phyloP scores from a whole-genome alignment of 2,797 vertebrate genomes.

The Centropyge bicolor region DNA sequence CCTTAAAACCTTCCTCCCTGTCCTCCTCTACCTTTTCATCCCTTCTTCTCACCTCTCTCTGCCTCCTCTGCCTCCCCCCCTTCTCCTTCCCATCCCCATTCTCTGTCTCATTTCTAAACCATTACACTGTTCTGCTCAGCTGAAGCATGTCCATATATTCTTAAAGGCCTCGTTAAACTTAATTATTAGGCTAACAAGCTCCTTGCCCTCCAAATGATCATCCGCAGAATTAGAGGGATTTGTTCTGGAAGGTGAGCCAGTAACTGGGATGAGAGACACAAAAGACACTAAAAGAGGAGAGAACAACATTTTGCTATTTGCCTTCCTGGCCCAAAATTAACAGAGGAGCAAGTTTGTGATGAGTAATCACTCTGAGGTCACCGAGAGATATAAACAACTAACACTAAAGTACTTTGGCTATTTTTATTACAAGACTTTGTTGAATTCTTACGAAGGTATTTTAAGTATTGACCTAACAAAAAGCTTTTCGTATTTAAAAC shows the following conservation, averaged over 20 bases:
- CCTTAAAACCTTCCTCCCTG: conserved; percentile 82
- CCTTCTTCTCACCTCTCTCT: conserved; percentile 80
- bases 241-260: conserved; percentile 94
- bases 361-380: conserved; percentile 12
- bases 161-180: conserved; percentile 98
- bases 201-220: conserved; percentile 94
- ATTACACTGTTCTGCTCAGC: conserved; percentile 95
- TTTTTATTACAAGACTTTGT: neutral
- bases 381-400: conserved; percentile 1
- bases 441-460: neutral
- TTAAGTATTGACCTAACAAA: neutral
- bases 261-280: conserved; percentile 88
- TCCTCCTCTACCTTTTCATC: conserved; percentile 86
- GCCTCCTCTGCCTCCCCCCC: conserved; percentile 43
- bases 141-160: conserved; percentile 95
- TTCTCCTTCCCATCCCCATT: conserved; percentile 79
- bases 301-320: conserved; percentile 33
- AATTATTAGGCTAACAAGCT: conserved; percentile 98
- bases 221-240: conserved; percentile 93
- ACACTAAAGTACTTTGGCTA: neutral
- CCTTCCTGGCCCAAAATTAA: conserved; percentile 31
- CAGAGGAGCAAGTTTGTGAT: neutral
- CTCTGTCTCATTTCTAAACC: conserved; percentile 92
- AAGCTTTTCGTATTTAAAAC: neutral
- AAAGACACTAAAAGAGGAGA: conserved; percentile 82